phyloP scores from a whole-genome alignment of 2,888 invertebrate species.

The Zootermopsis nevadensis region DNA sequence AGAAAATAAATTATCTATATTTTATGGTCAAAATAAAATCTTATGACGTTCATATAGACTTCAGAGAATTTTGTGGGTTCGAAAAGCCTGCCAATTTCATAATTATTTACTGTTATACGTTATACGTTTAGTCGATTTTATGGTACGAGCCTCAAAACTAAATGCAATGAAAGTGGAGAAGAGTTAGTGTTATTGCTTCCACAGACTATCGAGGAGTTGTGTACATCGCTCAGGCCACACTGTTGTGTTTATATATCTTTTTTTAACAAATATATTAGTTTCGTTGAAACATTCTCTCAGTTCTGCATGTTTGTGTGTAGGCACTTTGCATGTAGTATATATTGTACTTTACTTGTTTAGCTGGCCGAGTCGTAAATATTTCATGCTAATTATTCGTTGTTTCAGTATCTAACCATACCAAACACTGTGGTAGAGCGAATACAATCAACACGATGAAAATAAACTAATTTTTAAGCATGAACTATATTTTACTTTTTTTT shows the following conservation, averaged over 20 bases:
- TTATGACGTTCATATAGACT: not conserved
- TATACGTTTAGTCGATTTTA: not conserved
- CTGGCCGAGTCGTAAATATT: not conserved
- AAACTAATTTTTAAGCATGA: not conserved
- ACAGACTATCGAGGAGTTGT: not conserved
- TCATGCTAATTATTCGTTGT: not conserved
- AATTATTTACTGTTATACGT: not conserved
- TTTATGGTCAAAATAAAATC: not conserved
- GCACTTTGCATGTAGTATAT: not conserved
- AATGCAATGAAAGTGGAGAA: not conserved
- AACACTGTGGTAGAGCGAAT: not conserved
- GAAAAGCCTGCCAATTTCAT: not conserved
- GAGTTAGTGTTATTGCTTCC: conserved; percentile 12
- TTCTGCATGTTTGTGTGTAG: not conserved
- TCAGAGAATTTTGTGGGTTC: not conserved
- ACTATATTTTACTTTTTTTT: not conserved
- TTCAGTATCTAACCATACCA: not conserved
- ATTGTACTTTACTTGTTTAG: not conserved
- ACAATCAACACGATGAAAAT: not conserved
- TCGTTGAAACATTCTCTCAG: not conserved
- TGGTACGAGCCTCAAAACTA: conserved; percentile 5
- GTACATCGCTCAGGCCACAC: not conserved
- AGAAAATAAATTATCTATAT: not conserved
- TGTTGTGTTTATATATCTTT: not conserved
- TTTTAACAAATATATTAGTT: not conserved